Evolutionary conservation across 30 jellyfish, hydroid and myxozoan species (phyloP).

Genomic region (Pelagia noctiluca): DNA sequence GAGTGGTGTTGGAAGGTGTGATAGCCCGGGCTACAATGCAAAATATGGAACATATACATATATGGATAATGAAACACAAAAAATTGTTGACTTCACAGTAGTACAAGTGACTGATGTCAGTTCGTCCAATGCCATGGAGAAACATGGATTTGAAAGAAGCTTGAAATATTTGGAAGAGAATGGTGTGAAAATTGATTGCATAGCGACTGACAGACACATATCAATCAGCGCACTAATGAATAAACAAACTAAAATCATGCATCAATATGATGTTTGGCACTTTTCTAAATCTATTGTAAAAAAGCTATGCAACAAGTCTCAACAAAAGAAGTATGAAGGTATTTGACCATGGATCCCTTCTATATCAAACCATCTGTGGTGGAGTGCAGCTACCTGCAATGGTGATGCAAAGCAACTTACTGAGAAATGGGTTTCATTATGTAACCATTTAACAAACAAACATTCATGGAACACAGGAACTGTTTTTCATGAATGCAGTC

Average conservation of each 20-base stretch:
- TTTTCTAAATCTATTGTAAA: constrained; percentile 21
- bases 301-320: constrained; percentile 32
- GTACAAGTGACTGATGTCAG: constrained; percentile 44
- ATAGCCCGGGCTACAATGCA: constrained; percentile 40
- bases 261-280: constrained; percentile 58
- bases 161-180: neutral
- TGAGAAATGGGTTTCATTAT: constrained; percentile 42
- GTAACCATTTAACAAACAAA: constrained; percentile 42
- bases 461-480: constrained; percentile 39
- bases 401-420: constrained; percentile 13
- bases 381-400: constrained; percentile 49
- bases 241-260: constrained; percentile 30
- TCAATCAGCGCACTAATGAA: constrained; percentile 26
- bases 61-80: constrained; percentile 4
- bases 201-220: constrained; percentile 50
- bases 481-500: neutral
- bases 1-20: constrained; percentile 45
- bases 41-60: constrained; percentile 25
- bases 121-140: constrained; percentile 48
- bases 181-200: constrained; percentile 5
- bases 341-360: constrained; percentile 39
- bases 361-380: constrained; percentile 62
- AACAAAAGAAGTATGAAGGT: constrained; percentile 9
- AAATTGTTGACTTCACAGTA: constrained; percentile 12
- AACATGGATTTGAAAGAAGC: constrained; percentile 8